Base-by-base conservation (phyloP, 2,797 vertebrate species). In the Sciaenops ocellatus region DNA sequence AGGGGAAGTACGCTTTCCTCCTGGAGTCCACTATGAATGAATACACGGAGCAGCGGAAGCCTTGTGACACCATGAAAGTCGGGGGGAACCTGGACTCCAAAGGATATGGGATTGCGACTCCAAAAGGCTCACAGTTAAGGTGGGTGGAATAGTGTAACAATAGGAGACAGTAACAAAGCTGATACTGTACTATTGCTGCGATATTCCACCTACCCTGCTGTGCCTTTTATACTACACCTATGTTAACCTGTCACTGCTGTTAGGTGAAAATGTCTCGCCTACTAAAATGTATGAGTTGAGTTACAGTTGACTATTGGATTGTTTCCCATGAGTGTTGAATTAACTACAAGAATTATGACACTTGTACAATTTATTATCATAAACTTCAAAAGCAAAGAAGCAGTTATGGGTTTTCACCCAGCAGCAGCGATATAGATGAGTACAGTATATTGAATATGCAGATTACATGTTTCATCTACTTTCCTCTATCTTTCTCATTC, bases 81-180 rank as follows among this genome's bases (percentile, higher is more conserved):
- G 98, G 98, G 90, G 98, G 98, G 86, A 99, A 99, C 95, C 97
- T 99, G 96, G 98, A 99, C 96, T 99, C 98, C 69, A 99, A 99
- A 96, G 98, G 98, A 95, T 99, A 99, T 75, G 98, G 98, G 87
- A 97, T 99, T 93, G 98, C 98, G 41, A 99, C 98, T 78, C 98
- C 98, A 85, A 99, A 99, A 96, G 97, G 97, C 96, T 99, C 98
- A 95, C 97, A 97, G 98, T 98, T 99, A 99, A 99, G 98, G 98
- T 99, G 97, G 98, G 98, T 99, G 98, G 98, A 97, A 97, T 98
- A 98, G 96, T 97, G 98, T 98, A 97, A 98, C 98, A 98, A 97
- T 97, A 96, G 94, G 92, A 82, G 73, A 86, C 90, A 92, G 93
- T 89, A 82, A 55, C 90, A 15, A 34, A 38, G 76, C 77, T 84